Conservation (phyloP, 2,113 vertebrate genomes). For the Nettapus auritus region DNA sequence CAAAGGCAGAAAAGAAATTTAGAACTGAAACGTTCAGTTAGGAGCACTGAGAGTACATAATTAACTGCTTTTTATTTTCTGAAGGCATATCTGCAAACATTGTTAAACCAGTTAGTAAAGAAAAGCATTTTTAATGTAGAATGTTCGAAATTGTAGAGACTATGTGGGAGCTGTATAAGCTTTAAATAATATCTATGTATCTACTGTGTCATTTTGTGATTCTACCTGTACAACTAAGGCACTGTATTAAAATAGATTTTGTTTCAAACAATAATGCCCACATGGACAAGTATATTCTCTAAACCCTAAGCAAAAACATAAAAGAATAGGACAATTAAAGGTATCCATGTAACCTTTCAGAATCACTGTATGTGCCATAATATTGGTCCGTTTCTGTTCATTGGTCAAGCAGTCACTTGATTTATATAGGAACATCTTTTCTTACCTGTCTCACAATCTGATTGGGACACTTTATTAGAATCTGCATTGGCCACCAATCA, state of each 20-base stretch:
- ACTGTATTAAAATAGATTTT: background rate
- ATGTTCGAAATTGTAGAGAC: background rate
- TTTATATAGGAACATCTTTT: background rate
- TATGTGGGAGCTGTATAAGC: accelerated
- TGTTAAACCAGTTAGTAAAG: background rate
- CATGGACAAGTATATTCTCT: background rate
- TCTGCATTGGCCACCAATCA: slow-evolving; percentile 99
- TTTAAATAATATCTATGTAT: background rate
- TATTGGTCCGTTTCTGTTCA: background rate
- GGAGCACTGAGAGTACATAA: background rate
- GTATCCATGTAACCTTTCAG: background rate
- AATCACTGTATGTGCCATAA: background rate
- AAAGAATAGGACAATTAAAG: background rate
- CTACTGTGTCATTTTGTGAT: background rate
- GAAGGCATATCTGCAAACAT: background rate
- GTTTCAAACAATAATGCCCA: background rate
- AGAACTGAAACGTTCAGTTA: background rate
- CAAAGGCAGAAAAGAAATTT: background rate
- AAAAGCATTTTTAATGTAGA: background rate
- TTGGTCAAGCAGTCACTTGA: background rate
- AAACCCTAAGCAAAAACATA: background rate
- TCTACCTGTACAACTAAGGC: background rate
- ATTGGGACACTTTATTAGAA: slow-evolving; percentile 98
- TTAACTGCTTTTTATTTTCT: background rate
- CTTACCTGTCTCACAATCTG: slow-evolving; percentile 98